Evolutionary conservation across 2,113 vertebrate genomes (phyloP).

Genomic region (Leucosticte australis): DNA sequence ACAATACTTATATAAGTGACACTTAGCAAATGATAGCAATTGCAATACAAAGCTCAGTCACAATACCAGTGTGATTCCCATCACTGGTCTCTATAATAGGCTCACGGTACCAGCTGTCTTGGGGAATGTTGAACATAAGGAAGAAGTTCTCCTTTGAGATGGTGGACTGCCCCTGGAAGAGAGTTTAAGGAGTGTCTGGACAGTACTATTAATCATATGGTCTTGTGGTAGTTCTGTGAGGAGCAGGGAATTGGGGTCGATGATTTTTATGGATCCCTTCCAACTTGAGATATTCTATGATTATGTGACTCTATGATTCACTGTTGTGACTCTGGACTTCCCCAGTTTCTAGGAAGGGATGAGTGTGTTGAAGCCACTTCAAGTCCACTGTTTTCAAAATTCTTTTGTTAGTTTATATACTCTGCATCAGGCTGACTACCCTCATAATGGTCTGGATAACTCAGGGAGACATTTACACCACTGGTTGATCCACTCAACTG

Average conservation of each 20-base stretch:
- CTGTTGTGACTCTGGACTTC: not conserved
- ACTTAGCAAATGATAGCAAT: not conserved
- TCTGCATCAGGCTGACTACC: not conserved
- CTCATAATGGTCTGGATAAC: not conserved
- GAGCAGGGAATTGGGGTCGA: rapidly evolving
- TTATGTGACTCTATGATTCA: not conserved
- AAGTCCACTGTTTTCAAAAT: not conserved
- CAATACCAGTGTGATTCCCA: not conserved
- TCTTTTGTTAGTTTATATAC: not conserved
- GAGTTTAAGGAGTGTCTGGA: not conserved
- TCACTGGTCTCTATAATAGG: not conserved
- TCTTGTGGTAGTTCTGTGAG: not conserved
- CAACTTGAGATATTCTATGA: not conserved
- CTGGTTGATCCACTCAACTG: not conserved
- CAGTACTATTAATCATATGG: not conserved
- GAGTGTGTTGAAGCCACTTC: not conserved
- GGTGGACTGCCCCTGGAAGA: not conserved
- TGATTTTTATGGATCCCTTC: not conserved
- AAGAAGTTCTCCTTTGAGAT: not conserved
- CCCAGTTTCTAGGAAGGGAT: not conserved
- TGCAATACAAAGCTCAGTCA: not conserved
- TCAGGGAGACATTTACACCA: not conserved
- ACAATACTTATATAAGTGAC: not conserved
- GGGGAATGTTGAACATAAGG: not conserved
- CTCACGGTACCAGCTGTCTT: not conserved